phyloP scores from a whole-genome alignment of 2,797 vertebrate species.

The Lagocephalus sceleratus region DNA sequence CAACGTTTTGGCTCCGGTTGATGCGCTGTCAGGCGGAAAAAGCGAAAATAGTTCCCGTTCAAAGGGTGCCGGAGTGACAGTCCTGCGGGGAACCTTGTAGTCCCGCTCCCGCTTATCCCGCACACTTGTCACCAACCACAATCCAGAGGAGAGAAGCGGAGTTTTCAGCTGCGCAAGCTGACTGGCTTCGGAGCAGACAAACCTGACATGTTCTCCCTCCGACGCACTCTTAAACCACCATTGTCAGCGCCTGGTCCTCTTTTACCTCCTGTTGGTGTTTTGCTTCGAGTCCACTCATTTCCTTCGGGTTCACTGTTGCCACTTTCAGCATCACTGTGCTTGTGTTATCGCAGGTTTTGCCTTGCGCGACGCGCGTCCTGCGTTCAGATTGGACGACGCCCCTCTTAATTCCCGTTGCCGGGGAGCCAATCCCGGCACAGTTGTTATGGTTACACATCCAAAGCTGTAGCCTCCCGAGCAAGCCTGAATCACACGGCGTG shows the following conservation, averaged over 20 bases:
- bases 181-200: slow-evolving; percentile 26
- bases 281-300: slow-evolving; percentile 60
- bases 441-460: slow-evolving; percentile 87
- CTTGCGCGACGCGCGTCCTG: slow-evolving; percentile 87
- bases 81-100: slow-evolving; percentile 15
- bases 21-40: slow-evolving; percentile 51
- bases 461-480: slow-evolving; percentile 84
- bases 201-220: slow-evolving; percentile 38
- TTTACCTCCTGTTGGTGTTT: slow-evolving; percentile 67
- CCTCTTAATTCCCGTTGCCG: slow-evolving; percentile 71
- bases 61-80: slow-evolving; percentile 22
- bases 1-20: slow-evolving; percentile 75
- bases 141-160: slow-evolving; percentile 44
- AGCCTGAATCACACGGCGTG: slow-evolving; percentile 30
- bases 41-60: slow-evolving; percentile 22
- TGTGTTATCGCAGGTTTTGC: slow-evolving; percentile 70
- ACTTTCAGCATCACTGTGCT: slow-evolving; percentile 88
- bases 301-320: slow-evolving; percentile 77
- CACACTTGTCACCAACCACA: slow-evolving; percentile 66
- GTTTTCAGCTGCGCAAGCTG: slow-evolving; percentile 42
- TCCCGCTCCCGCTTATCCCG: slow-evolving; percentile 46
- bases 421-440: slow-evolving; percentile 82
- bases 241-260: slow-evolving; percentile 66
- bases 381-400: slow-evolving; percentile 91
- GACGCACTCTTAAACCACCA: slow-evolving; percentile 14